These are phyloP conservation scores for Pyxicephalus adspersus DNA, from an alignment of 2,113 vertebrate species.

Conservation along the genomic window DNA sequence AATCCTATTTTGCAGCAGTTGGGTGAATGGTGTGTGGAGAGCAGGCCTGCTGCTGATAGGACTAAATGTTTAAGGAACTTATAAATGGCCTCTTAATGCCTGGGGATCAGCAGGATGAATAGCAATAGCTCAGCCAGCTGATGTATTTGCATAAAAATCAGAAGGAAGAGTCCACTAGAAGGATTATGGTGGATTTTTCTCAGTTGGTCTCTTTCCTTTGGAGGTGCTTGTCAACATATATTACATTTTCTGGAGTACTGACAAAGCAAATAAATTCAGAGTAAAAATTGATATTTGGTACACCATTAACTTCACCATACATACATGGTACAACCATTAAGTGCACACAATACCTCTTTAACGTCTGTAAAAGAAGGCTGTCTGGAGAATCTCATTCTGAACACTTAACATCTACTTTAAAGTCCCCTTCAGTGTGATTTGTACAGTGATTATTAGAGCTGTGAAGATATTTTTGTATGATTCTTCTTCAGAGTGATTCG, in stretches of 20 bases:
- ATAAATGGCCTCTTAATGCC: not conserved
- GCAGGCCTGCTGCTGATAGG: not conserved
- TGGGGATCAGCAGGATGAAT: not conserved
- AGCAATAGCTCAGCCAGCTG: not conserved
- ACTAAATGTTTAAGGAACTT: constrained; percentile 7
- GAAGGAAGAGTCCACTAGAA: not conserved
- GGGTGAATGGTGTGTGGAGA: constrained; percentile 4
- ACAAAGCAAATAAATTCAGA: not conserved
- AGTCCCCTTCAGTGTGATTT: too few species aligned
- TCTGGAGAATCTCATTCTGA: too few species aligned
- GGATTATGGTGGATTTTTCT: constrained; percentile 1
- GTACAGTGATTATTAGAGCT: too few species aligned
- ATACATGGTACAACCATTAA: too few species aligned
- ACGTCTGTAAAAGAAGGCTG: too few species aligned
- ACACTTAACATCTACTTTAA: too few species aligned
- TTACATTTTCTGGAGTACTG: not conserved
- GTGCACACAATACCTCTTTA: too few species aligned
- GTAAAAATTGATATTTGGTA: too few species aligned
- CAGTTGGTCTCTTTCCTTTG: not conserved
- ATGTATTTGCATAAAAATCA: constrained; percentile 17
- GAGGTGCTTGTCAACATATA: not conserved
- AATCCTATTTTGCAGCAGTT: constrained; percentile 1
- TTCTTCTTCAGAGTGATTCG: too few species aligned
- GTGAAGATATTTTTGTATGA: too few species aligned
- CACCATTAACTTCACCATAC: too few species aligned